Evolutionary conservation across 2,888 invertebrate species (phyloP).

Genomic region (Lasioglossum figueresi): DNA sequence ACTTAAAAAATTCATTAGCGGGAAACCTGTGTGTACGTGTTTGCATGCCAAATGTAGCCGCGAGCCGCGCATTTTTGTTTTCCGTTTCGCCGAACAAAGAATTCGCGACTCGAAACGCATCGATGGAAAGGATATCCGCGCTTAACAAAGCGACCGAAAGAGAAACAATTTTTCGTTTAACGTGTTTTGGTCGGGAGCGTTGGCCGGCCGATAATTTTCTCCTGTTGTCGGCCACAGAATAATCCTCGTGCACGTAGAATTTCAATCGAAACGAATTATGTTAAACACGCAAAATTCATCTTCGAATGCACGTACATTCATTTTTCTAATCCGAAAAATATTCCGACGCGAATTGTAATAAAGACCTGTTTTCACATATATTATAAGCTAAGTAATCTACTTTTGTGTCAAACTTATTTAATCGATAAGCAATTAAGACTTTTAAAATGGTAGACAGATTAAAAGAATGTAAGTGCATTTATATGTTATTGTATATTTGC

Average conservation of each 20-base stretch:
- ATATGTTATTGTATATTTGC: too few species aligned
- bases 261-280: background rate
- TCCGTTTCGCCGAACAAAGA: background rate
- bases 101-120: constrained; percentile 6
- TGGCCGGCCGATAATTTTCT: background rate
- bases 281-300: background rate
- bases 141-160: background rate
- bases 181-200: background rate
- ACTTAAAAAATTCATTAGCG: constrained; percentile 69
- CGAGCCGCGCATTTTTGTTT: constrained; percentile 9
- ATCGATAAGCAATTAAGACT: too few species aligned
- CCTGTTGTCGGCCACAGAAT: background rate
- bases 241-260: background rate
- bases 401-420: too few species aligned
- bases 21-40: constrained; percentile 21
- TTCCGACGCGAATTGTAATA: background rate
- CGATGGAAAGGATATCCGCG: background rate
- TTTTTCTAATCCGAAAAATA: background rate
- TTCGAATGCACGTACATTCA: background rate
- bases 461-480: too few species aligned
- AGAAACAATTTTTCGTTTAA: constrained; percentile 15
- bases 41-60: constrained; percentile 40
- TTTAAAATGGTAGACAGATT: too few species aligned
- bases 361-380: background rate
- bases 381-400: background rate